phyloP scores from a whole-genome alignment of 2,888 invertebrate species.

The Osedax fenrisi region DNA sequence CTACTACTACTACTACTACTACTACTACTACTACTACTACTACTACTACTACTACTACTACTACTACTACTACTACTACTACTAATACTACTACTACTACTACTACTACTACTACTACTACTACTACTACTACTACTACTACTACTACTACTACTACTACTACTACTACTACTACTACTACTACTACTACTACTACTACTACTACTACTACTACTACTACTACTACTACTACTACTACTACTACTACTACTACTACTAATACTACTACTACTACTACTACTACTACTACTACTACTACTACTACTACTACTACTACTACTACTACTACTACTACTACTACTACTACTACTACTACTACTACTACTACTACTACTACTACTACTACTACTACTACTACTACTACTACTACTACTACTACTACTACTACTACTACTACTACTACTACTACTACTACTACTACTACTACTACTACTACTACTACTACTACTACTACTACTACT shows the following conservation, averaged over 20 bases:
- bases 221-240: constrained; percentile 2
- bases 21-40: constrained; percentile 2
- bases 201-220: background rate
- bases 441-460: constrained; percentile 2
- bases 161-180: background rate
- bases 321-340: background rate
- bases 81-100: too few species aligned
- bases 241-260: too few species aligned
- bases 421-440: background rate
- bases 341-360: constrained; percentile 2
- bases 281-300: background rate
- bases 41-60: constrained; percentile 2
- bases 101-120: constrained; percentile 2
- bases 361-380: background rate
- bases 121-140: background rate
- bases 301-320: constrained; percentile 2
- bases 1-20: constrained; percentile 2
- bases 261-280: background rate
- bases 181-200: background rate
- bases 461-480: background rate
- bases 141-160: background rate
- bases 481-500: background rate
- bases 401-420: background rate
- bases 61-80: too few species aligned
- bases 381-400: constrained; percentile 2